Evolutionary conservation across 2,113 vertebrate species (phyloP).

Genomic region (Furnarius figulus): DNA sequence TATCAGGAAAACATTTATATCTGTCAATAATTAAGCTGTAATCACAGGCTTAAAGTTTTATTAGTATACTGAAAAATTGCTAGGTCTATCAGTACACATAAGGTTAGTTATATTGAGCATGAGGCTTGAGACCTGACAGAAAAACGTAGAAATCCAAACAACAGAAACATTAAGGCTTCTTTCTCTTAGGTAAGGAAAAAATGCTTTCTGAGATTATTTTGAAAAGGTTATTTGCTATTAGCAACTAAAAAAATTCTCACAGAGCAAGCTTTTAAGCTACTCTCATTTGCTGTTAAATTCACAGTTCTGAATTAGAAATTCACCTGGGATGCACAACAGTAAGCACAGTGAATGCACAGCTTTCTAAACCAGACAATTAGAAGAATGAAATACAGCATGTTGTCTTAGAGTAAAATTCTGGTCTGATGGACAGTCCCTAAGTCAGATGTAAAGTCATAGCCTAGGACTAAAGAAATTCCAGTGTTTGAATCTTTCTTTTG

Average conservation of each 20-base stretch:
- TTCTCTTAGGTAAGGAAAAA: not conserved
- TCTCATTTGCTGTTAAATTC: not conserved
- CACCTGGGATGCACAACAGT: not conserved
- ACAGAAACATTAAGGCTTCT: not conserved
- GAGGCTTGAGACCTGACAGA: not conserved
- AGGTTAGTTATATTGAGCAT: not conserved
- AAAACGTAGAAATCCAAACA: not conserved
- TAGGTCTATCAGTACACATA: not conserved
- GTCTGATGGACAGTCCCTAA: not conserved
- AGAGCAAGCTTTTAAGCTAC: not conserved
- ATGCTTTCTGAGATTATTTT: not conserved
- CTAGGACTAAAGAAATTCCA: not conserved
- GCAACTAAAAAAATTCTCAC: not conserved
- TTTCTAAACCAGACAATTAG: not conserved
- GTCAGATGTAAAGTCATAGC: not conserved
- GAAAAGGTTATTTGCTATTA: not conserved
- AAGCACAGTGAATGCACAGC: not conserved
- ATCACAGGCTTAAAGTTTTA: not conserved
- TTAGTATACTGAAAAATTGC: not conserved
- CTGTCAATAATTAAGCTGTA: conserved; percentile 10
- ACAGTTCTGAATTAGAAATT: not conserved
- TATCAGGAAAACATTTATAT: not conserved
- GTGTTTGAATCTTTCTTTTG: not conserved
- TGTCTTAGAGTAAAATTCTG: not conserved
- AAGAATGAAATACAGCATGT: not conserved